Conservation (phyloP, 2,888 invertebrate genomes). For the Heliconius erato region DNA sequence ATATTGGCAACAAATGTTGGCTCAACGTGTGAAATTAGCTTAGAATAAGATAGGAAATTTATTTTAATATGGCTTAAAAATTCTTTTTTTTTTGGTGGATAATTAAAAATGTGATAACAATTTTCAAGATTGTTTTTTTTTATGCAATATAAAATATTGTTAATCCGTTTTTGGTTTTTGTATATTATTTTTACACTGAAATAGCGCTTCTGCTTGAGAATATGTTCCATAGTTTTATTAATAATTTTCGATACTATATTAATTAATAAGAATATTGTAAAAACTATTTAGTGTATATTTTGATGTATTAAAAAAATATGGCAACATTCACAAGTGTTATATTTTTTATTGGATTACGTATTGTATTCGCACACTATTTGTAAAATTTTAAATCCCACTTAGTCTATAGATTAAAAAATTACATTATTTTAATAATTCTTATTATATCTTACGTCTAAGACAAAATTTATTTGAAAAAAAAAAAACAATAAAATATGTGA, state of each 20-base stretch:
- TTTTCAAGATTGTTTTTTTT: slow-evolving; percentile 27
- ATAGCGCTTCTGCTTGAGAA: slow-evolving; percentile 6
- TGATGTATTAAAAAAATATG: slow-evolving; percentile 25
- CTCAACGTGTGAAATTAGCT: slow-evolving; percentile 13
- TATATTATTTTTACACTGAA: not conserved
- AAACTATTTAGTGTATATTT: slow-evolving; percentile 31
- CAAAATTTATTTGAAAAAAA: slow-evolving; percentile 8
- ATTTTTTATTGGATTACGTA: slow-evolving; percentile 29
- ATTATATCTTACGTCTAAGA: slow-evolving; percentile 27
- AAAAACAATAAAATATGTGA: slow-evolving; percentile 1
- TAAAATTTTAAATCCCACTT: slow-evolving; percentile 19
- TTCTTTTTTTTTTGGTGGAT: slow-evolving; percentile 31
- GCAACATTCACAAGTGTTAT: slow-evolving; percentile 28
- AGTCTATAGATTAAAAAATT: slow-evolving; percentile 11
- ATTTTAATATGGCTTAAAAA: slow-evolving; percentile 37
- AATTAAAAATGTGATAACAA: slow-evolving; percentile 43
- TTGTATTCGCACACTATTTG: slow-evolving; percentile 27
- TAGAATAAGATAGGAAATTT: slow-evolving; percentile 39
- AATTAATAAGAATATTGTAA: slow-evolving; percentile 14
- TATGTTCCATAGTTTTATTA: slow-evolving; percentile 17
- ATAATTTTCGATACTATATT: slow-evolving; percentile 9
- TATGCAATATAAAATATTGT: slow-evolving; percentile 48
- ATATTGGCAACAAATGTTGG: not conserved
- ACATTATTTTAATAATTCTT: slow-evolving; percentile 26
- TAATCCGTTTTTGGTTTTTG: slow-evolving; percentile 28